These are phyloP conservation scores for Oceanodroma leucorhoa DNA, from an alignment of 2,797 vertebrate genomes.

Conservation along the genomic window DNA sequence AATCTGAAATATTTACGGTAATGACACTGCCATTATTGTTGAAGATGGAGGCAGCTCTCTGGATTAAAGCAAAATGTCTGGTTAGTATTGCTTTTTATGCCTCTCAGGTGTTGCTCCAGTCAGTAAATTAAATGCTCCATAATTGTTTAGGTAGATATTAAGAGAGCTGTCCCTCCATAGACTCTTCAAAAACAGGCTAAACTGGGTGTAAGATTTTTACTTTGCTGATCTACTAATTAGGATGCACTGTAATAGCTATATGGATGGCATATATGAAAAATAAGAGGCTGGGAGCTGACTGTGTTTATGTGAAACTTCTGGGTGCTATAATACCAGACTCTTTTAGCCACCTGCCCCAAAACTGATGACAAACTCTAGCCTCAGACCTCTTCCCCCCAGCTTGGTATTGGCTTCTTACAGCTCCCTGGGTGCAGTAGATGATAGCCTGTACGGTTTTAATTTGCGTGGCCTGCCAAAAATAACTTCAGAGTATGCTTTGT, in stretches of 20 bases:
- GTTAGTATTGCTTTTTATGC: not conserved
- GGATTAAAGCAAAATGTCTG: not conserved
- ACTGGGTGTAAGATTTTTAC: not conserved
- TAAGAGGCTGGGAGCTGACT: not conserved
- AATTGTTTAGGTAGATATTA: not conserved
- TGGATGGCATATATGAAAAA: not conserved
- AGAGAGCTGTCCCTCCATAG: not conserved
- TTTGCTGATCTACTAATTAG: not conserved
- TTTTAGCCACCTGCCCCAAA: not conserved
- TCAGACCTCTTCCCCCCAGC: not conserved
- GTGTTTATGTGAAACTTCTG: not conserved
- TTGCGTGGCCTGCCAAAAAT: not conserved
- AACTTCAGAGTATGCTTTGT: not conserved
- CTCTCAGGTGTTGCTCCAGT: not conserved
- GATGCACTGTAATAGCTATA: not conserved
- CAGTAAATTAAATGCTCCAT: not conserved
- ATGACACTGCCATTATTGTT: not conserved
- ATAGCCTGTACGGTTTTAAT: not conserved
- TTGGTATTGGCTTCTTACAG: not conserved
- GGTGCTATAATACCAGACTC: not conserved
- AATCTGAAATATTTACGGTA: not conserved
- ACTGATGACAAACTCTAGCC: not conserved
- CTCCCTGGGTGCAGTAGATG: not conserved
- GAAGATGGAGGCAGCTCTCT: not conserved
- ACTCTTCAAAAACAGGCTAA: not conserved